Percentiles rank a stretch among this genome's conserved stretches.
phyloP scores from a whole-genome alignment of 37 sponge, comb jelly and placozoan species.

The Amphimedon queenslandica region DNA sequence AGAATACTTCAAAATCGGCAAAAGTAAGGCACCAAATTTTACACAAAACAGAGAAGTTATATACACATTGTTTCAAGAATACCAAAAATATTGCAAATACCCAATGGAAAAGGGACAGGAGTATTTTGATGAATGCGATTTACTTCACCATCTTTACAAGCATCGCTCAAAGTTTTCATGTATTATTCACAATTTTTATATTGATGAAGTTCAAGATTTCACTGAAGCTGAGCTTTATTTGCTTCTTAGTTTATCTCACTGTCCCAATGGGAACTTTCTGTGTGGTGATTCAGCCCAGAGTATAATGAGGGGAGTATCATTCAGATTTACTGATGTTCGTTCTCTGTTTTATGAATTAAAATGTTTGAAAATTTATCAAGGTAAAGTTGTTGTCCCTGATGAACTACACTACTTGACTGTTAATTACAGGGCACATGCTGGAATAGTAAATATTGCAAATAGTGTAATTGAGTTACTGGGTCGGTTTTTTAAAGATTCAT shows the following conservation, averaged over 20 bases:
- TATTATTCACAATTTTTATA: slow-evolving; percentile 53
- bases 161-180: slow-evolving; percentile 20
- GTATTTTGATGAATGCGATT: slow-evolving; percentile 72
- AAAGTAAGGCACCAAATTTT: slow-evolving; percentile 68
- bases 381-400: slow-evolving; percentile 37
- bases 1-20: slow-evolving; percentile 54
- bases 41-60: slow-evolving; percentile 37
- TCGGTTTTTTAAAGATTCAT: slow-evolving; percentile 43
- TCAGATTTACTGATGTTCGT: slow-evolving; percentile 66
- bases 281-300: slow-evolving; percentile 85
- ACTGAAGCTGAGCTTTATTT: slow-evolving; percentile 79
- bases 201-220: slow-evolving; percentile 87
- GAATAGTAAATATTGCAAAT: slow-evolving; percentile 60
- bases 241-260: slow-evolving; percentile 30
- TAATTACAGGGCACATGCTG: slow-evolving; percentile 80
- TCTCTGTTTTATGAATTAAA: slow-evolving; percentile 43
- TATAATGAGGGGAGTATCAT: slow-evolving; percentile 80
- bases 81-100: slow-evolving; percentile 6
- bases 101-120: neutral
- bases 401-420: slow-evolving; percentile 38
- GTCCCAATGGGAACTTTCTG: slow-evolving; percentile 67
- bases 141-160: slow-evolving; percentile 32
- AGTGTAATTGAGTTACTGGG: slow-evolving; percentile 60
- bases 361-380: neutral
- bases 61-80: slow-evolving; percentile 57